These are phyloP conservation scores for Hydrocynus forskahlii DNA, from an alignment of 2,797 vertebrate species.

Conservation along the genomic window DNA sequence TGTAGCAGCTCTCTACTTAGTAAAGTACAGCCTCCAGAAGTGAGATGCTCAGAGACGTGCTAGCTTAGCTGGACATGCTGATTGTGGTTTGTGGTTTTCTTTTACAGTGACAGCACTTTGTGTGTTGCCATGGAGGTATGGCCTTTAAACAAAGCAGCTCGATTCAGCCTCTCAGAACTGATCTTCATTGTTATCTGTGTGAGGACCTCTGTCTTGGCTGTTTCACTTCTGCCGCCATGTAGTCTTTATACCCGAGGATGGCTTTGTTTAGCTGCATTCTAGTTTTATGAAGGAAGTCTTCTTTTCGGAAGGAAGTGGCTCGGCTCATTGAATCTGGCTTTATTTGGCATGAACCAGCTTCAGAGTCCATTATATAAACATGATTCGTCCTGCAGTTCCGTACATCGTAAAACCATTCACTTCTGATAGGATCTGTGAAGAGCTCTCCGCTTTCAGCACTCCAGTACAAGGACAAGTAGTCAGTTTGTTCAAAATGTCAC, in stretches of 20 bases:
- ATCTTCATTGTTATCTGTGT: background rate
- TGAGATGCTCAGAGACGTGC: background rate
- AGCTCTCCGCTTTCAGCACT: background rate
- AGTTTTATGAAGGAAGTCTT: background rate
- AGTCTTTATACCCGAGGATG: background rate
- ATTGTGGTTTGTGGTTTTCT: slow-evolving; percentile 53
- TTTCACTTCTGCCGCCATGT: slow-evolving; percentile 22
- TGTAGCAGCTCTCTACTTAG: no score
- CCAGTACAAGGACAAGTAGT: background rate
- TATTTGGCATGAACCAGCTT: background rate
- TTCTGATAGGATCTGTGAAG: background rate
- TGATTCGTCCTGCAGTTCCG: background rate
- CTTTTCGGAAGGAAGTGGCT: background rate
- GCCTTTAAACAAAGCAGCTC: background rate
- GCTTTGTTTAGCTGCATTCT: background rate
- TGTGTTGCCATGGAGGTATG: slow-evolving; percentile 7
- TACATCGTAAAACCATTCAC: background rate
- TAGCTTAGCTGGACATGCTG: background rate
- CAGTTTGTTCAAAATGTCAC: background rate
- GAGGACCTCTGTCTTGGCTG: background rate
- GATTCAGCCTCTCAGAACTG: background rate
- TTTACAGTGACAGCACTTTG: slow-evolving; percentile 18
- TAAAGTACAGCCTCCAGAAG: background rate
- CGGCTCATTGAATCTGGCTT: background rate
- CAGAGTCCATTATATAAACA: background rate